Conservation (phyloP, 2,888 invertebrate species). For the Drosophila austrosaltans region DNA sequence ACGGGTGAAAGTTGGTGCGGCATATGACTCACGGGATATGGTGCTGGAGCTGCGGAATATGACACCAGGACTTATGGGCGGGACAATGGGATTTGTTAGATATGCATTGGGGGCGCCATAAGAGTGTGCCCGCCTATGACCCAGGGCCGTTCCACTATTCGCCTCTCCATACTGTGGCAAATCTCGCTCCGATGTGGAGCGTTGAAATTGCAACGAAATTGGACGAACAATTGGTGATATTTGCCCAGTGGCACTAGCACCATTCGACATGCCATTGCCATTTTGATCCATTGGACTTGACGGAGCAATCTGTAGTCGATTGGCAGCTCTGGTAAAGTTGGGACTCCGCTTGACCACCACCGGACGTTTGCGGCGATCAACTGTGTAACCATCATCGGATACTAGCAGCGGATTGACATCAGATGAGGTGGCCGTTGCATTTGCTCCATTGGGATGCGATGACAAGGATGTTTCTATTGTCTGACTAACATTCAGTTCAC, state of each 20-base stretch:
- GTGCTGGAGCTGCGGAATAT: constrained; percentile 76
- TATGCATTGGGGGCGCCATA: constrained; percentile 80
- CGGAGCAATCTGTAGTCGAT: constrained; percentile 59
- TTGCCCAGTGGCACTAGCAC: constrained; percentile 29
- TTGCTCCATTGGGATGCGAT: constrained; percentile 68
- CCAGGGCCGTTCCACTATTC: constrained; percentile 38
- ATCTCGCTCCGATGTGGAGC: constrained; percentile 82
- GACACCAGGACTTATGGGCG: constrained; percentile 32
- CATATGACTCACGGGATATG: constrained; percentile 81
- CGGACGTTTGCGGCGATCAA: constrained; percentile 79
- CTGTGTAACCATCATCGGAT: constrained; percentile 55
- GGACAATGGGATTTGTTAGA: constrained; percentile 59
- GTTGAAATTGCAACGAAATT: constrained; percentile 78
- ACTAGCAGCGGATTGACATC: constrained; percentile 81
- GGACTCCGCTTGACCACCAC: constrained; percentile 81
- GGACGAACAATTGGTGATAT: constrained; percentile 60
- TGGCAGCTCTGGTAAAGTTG: constrained; percentile 72
- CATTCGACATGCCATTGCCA: not conserved
- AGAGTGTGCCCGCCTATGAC: constrained; percentile 82
- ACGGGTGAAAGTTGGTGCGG: constrained; percentile 81
- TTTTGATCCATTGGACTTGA: constrained; percentile 25
- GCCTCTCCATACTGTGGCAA: constrained; percentile 64
- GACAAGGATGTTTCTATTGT: constrained; percentile 72
- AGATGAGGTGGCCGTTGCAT: constrained; percentile 52
- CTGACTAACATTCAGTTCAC: constrained; percentile 72